Evolutionary conservation across 1,140 invertebrate species (phyloP), one percentile per base, ranked within the genome.

Genomic region (Cotesia chilonis): DNA sequence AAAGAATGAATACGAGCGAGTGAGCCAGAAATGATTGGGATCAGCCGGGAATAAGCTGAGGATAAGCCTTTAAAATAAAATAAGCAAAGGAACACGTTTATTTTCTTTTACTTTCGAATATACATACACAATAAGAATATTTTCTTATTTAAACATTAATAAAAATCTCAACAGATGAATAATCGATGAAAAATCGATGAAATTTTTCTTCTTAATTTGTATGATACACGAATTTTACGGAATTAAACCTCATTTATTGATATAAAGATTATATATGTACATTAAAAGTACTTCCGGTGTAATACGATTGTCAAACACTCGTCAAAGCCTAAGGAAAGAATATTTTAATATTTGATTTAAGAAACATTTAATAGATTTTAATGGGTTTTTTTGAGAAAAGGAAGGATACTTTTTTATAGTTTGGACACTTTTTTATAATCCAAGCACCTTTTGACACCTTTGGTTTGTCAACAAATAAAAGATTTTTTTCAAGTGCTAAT

Each of bases 11-110:
- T 28, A 12, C n/a, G 63, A 51, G 37, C 78, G 80, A 80, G 71
- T 80, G 77, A 82, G 82, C 72, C 75, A 81, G 79, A 80, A 86
- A 86, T 86, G 85, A 87, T 87, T 86, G 85, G 84, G 84, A 87
- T 87, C 86, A 87, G 84, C 85, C 76, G 7, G 80, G 79, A 79
- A 84, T 85, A 83, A 87, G 82, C 84, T 28, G 57, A 75, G 83
- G 85, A 87, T 86, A 85, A 87, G 81, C 85, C 76, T 59, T 75
- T 78, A 77, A 47, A 47, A 47, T 47, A 47, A 47, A 47, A 47
- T 9, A 10, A 47, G 41, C 2, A 10, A 12, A 55, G 14, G 51
- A 28, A 28, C 54, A 51, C 20, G 4, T 54, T 54, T 17, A 12
- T 54, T 55, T 68, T 68, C 35, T 54, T 68, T 10, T 67, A 12